phyloP scores from a whole-genome alignment of 2,888 invertebrate species.

The Sympetrum striolatum region DNA sequence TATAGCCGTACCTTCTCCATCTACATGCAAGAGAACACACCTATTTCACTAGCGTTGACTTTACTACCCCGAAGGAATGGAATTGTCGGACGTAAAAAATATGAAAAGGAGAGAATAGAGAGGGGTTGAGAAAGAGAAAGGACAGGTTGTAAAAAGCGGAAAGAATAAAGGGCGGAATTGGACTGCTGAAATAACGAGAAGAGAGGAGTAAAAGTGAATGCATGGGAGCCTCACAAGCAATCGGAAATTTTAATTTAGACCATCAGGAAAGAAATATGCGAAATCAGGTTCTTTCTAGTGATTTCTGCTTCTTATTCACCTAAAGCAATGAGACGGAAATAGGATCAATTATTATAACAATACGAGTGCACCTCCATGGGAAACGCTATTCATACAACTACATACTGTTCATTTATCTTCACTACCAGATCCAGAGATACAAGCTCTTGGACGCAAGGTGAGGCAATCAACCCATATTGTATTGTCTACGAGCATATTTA shows the following conservation, averaged over 20 bases:
- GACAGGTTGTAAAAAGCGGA: background rate
- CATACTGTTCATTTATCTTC: too few relatives aligned
- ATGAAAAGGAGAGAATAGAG: background rate
- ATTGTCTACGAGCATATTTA: too few relatives aligned
- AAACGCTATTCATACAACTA: too few relatives aligned
- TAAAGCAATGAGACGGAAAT: too few relatives aligned
- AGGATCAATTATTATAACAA: too few relatives aligned
- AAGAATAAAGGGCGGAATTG: background rate
- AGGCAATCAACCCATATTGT: too few relatives aligned
- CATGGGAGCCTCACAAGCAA: background rate
- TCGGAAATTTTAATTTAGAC: background rate
- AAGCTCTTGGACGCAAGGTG: too few relatives aligned
- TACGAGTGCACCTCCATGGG: too few relatives aligned
- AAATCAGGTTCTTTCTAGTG: too few relatives aligned
- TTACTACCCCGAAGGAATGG: slow-evolving; percentile 26
- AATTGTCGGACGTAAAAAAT: slow-evolving; percentile 17
- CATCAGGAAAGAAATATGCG: background rate
- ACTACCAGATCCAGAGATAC: too few relatives aligned
- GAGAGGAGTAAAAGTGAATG: background rate
- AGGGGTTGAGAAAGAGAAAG: background rate
- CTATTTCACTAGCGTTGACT: slow-evolving; percentile 28
- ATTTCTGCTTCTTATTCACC: too few relatives aligned
- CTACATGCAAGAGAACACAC: slow-evolving; percentile 1
- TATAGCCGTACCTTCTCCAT: background rate
- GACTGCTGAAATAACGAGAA: background rate